These are phyloP conservation scores for Lophius americanus DNA, from an alignment of 2,797 vertebrate genomes.

Conservation along the genomic window DNA sequence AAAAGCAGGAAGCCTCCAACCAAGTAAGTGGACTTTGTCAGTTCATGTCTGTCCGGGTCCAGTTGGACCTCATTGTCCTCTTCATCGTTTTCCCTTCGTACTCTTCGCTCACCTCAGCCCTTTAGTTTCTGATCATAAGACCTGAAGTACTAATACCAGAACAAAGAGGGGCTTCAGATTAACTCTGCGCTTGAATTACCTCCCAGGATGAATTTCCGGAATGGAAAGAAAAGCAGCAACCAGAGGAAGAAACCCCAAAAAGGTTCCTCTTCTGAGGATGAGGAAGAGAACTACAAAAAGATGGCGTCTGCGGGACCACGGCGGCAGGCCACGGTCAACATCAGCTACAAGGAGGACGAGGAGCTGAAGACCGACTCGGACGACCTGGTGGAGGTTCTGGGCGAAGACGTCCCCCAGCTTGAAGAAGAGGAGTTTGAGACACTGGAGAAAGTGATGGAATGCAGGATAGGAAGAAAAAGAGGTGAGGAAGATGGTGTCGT, in stretches of 20 bases:
- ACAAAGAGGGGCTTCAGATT: not conserved
- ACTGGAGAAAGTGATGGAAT: conserved; percentile 95
- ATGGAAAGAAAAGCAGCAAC: conserved; percentile 88
- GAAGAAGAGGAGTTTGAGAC: conserved; percentile 99
- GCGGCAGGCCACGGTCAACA: conserved; percentile 95
- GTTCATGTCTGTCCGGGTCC: not conserved
- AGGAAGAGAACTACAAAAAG: conserved; percentile 90
- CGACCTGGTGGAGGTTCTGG: conserved; percentile 93
- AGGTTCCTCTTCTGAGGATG: conserved; percentile 90
- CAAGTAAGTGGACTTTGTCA: conserved; percentile 80
- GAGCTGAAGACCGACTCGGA: conserved; percentile 98
- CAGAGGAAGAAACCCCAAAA: conserved; percentile 85
- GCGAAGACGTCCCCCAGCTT: conserved; percentile 95
- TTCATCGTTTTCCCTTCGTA: not conserved
- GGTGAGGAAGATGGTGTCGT: conserved; percentile 74
- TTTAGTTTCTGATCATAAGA: conserved; percentile 1
- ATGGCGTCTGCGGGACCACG: conserved; percentile 82
- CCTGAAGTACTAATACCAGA: not conserved
- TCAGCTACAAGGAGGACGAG: conserved; percentile 99
- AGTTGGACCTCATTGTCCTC: not conserved
- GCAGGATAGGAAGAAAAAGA: conserved; percentile 91
- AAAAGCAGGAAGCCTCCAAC: conserved; percentile 94
- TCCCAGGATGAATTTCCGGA: conserved; percentile 85
- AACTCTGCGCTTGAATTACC: not conserved
- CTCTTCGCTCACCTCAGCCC: not conserved